Percentiles rank a stretch among this genome's conserved stretches.
Conservation (phyloP, 2,113 vertebrate species). For the Microcebus jonahi region DNA sequence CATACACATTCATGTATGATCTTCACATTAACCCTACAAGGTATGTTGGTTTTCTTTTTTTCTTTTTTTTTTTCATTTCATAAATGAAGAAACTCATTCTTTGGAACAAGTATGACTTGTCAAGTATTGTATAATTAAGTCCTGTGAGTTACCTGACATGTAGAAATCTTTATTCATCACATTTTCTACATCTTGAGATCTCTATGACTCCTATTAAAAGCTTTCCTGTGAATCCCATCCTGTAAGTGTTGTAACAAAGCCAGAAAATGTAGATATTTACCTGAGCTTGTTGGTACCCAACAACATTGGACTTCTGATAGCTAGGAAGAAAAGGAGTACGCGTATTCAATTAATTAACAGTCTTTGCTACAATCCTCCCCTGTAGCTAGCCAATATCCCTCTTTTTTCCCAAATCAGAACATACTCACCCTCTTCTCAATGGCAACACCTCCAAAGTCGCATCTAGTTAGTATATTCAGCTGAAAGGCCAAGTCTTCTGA, state of each 20-base stretch:
- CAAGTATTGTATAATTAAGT: background rate
- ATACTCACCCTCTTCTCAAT: background rate
- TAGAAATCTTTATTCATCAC: slow-evolving; percentile 23
- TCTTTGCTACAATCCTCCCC: background rate
- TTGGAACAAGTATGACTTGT: slow-evolving; percentile 5
- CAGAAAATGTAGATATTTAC: background rate
- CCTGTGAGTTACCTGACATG: background rate
- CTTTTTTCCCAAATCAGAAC: background rate
- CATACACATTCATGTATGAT: background rate
- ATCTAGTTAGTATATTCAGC: background rate
- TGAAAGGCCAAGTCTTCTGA: background rate
- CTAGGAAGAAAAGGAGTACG: background rate
- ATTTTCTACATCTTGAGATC: background rate
- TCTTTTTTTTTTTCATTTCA: background rate
- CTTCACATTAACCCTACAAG: background rate
- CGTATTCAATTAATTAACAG: background rate
- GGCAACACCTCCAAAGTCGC: background rate
- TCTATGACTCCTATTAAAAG: background rate
- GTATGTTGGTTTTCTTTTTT: background rate
- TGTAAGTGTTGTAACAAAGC: slow-evolving; percentile 16
- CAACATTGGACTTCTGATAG: background rate
- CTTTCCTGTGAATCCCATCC: background rate
- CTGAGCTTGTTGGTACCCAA: background rate
- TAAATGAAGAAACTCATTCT: slow-evolving; percentile 22
- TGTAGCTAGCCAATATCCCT: background rate